phyloP scores from a whole-genome alignment of 2,113 vertebrate species.

The Bos taurus region DNA sequence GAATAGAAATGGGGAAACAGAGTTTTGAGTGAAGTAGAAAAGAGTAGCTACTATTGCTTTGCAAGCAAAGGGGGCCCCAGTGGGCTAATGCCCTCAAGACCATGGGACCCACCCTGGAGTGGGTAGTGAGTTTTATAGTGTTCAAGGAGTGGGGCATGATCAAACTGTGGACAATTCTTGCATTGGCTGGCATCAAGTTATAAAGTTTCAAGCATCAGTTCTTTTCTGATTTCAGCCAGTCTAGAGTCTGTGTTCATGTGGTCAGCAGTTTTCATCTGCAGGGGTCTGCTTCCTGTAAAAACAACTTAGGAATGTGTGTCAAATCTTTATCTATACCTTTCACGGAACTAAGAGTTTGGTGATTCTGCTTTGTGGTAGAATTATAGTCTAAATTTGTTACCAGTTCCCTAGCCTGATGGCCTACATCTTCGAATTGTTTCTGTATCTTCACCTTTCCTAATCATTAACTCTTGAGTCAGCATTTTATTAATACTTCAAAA shows the following conservation, averaged over 20 bases:
- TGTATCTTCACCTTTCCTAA: background rate
- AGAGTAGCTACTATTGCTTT: background rate
- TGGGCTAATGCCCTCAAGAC: background rate
- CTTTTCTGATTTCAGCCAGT: background rate
- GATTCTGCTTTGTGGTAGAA: background rate
- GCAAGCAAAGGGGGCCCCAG: background rate
- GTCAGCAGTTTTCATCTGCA: background rate
- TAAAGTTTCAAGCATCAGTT: background rate
- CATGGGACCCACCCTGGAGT: background rate
- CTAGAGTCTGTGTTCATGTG: background rate
- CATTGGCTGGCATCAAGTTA: background rate
- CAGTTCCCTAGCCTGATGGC: background rate
- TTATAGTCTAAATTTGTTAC: background rate
- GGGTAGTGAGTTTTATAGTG: background rate
- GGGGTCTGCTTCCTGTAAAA: background rate
- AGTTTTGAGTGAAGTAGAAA: background rate
- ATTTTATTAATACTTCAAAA: background rate
- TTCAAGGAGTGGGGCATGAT: background rate
- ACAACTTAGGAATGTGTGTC: background rate
- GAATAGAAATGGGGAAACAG: background rate
- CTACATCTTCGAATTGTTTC: background rate
- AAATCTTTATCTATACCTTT: background rate
- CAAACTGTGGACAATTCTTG: background rate
- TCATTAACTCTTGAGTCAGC: background rate
- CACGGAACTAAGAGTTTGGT: background rate